Conservation (phyloP, 2,113 vertebrate species). For the Natator depressus region DNA sequence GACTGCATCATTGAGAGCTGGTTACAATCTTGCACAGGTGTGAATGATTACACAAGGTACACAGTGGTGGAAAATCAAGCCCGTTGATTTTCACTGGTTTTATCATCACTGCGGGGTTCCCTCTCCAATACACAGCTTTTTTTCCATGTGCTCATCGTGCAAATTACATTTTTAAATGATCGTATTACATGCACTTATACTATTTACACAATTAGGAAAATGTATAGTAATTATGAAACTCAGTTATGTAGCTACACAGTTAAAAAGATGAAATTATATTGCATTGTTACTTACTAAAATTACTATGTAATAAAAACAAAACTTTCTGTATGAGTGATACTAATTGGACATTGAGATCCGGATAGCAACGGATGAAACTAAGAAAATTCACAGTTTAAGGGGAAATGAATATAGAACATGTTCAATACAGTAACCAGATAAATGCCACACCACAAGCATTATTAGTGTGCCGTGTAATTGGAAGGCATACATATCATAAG, state of each 20-base stretch:
- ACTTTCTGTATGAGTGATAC: background rate
- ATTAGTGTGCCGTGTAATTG: background rate
- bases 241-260: background rate
- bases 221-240: background rate
- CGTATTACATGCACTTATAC: background rate
- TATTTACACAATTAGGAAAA: slow-evolving; percentile 9
- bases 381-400: background rate
- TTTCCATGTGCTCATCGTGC: background rate
- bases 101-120: background rate
- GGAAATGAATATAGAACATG: background rate
- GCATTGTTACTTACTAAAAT: background rate
- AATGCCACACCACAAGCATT: background rate
- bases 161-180: slow-evolving; percentile 28
- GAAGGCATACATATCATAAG: background rate
- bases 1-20: background rate
- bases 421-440: background rate
- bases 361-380: background rate
- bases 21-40: background rate
- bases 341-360: background rate
- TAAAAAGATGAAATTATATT: background rate
- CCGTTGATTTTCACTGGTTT: slow-evolving; percentile 6
- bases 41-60: background rate
- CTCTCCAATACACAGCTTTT: background rate
- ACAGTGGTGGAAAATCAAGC: background rate
- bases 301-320: background rate